phyloP scores from a whole-genome alignment of 2,888 invertebrate species.

The Parnassius smintheus region DNA sequence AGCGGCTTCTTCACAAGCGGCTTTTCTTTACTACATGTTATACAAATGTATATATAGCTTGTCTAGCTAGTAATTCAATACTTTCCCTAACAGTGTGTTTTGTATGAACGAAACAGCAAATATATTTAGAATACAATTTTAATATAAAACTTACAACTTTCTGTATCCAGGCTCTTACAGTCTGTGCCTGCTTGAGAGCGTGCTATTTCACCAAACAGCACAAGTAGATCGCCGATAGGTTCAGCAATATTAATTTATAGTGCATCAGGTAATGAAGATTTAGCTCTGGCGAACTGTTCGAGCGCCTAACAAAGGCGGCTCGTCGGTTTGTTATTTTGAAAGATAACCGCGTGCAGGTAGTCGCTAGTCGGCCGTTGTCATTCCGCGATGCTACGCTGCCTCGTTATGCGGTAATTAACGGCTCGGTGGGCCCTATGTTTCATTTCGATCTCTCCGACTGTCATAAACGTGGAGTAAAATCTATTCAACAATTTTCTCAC shows the following conservation, averaged over 20 bases:
- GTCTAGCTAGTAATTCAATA: too few species aligned
- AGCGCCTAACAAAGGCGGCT: slow-evolving; percentile 53
- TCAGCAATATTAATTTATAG: slow-evolving; percentile 60
- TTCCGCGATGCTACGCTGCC: slow-evolving; percentile 41
- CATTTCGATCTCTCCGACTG: slow-evolving; percentile 21
- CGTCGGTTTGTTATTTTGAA: slow-evolving; percentile 60
- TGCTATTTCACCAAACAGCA: slow-evolving; percentile 37
- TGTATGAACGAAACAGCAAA: too few species aligned
- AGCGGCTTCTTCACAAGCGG: too few species aligned
- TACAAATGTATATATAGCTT: too few species aligned
- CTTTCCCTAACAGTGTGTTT: too few species aligned
- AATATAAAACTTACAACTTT: too few species aligned
- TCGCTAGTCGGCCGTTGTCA: slow-evolving; percentile 52
- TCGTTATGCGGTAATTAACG: slow-evolving; percentile 38
- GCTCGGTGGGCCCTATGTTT: slow-evolving; percentile 29
- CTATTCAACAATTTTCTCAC: slow-evolving; percentile 21
- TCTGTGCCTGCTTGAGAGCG: neutral
- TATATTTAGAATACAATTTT: slow-evolving; percentile 10
- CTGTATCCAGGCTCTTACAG: neutral
- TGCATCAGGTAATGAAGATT: slow-evolving; percentile 69
- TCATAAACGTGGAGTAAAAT: slow-evolving; percentile 23
- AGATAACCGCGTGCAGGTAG: slow-evolving; percentile 62
- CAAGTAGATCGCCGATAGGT: slow-evolving; percentile 61
- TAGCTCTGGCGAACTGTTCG: slow-evolving; percentile 48
- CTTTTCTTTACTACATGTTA: too few species aligned